Evolutionary conservation across 2,888 invertebrate genomes (phyloP), one percentile per base, ranked within the genome.

Genomic region (Agonum fuliginosum): DNA sequence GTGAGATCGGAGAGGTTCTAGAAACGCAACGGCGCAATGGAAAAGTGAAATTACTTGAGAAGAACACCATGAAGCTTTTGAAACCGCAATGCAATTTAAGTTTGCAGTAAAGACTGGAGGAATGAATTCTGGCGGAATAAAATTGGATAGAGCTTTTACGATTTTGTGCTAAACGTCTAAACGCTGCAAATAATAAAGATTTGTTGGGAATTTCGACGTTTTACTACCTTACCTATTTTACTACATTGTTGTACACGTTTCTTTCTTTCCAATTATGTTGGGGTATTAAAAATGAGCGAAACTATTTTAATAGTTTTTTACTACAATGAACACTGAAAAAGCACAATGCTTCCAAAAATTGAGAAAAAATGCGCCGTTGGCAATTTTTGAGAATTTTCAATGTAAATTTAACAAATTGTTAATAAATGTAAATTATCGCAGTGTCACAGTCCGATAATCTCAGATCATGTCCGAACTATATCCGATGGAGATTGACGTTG

Each of bases 181-280:
- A 41, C 67, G 67, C 17, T 67, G 41, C 20, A 41, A 67, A 67
- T 67, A 67, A 67, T 67, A 67, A 41, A 67, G 67, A 67, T 67
- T 67, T 67, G 37, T 14, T 19, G 19, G 22, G 41, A 67, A 41
- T 67, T 67, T 41, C 54, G 12, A 19, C 58, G 19, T 12, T 58
- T 58, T 58, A 58, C 30, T 58, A 30, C 58, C 8, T 58, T 51
- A 6, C 10, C 54, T 22, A 54, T 54, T 54, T 24, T 54, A 54
- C 24, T 54, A 54, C 54, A 54, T 54, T 54, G 54, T 54, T 24
- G 12, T 37, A 34, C 8, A 37, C 3, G 1, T 37, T 37, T n/a
- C n/a, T 1, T 12, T n/a, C 2, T 12, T 37, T 6, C 12, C 2
- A 37, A 10, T 37, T 37, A 3, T 27, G 3, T 27, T 6, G 27